Conservation (phyloP, 2,888 invertebrate species). For the Sacculina carcini region DNA sequence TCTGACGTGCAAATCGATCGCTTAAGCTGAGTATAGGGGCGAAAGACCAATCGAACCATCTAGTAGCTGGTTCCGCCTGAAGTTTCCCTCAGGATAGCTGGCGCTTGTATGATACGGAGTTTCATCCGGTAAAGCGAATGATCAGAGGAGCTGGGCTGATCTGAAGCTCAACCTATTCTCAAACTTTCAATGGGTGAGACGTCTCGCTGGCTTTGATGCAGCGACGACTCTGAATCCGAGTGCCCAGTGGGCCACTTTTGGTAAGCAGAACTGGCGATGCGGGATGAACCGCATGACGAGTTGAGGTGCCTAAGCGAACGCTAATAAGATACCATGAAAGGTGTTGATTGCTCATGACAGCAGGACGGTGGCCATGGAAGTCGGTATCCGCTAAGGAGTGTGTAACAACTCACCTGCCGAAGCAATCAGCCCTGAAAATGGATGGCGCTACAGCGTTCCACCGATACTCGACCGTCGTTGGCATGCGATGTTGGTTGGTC, state of each 20-base stretch:
- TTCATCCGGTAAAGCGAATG: no score
- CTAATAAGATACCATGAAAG: slow-evolving; percentile 33
- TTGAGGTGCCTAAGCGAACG: slow-evolving; percentile 37
- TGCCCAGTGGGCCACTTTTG: slow-evolving; percentile 43
- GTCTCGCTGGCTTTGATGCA: no score
- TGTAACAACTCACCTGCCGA: slow-evolving; percentile 36
- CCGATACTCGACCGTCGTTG: slow-evolving; percentile 24
- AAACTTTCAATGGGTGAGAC: slow-evolving; percentile 47
- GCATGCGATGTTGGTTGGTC: slow-evolving; percentile 14
- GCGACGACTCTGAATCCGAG: no score
- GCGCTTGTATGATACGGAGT: slow-evolving; percentile 31
- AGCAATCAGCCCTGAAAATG: slow-evolving; percentile 37
- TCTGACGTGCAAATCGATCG: slow-evolving; percentile 56
- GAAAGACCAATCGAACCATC: slow-evolving; percentile 42
- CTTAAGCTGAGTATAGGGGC: slow-evolving; percentile 44
- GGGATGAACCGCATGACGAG: slow-evolving; percentile 44
- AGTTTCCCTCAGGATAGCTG: slow-evolving; percentile 49
- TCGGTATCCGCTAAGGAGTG: slow-evolving; percentile 37
- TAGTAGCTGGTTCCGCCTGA: slow-evolving; percentile 49
- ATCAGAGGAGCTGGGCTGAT: no score
- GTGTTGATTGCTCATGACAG: slow-evolving; percentile 19
- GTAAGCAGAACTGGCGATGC: slow-evolving; percentile 53
- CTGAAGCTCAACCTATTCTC: slow-evolving; percentile 45
- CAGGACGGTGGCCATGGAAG: slow-evolving; percentile 35
- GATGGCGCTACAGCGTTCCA: slow-evolving; percentile 31